Conservation (phyloP, 2,113 vertebrate genomes). For the Phoxinus phoxinus region DNA sequence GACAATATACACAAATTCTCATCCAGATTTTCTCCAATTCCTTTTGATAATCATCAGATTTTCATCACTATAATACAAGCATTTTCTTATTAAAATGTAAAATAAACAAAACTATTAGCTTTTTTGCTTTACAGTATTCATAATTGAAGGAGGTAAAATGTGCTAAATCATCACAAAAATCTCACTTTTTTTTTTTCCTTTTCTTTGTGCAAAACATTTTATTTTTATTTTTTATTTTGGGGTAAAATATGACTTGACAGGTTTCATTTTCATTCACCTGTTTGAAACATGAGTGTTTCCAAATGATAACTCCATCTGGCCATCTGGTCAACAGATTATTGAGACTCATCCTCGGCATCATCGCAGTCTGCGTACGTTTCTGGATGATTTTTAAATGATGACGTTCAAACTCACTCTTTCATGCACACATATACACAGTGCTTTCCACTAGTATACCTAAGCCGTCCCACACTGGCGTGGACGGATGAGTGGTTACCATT, state of each 20-base stretch:
- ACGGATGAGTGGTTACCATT: slow-evolving; percentile 20
- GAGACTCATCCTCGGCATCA: not conserved
- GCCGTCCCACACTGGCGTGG: not conserved
- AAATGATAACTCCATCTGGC: too few relatives aligned
- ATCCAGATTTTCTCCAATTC: not conserved
- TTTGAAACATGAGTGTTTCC: not conserved
- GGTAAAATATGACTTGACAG: not conserved
- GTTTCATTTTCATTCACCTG: not conserved
- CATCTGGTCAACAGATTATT: slow-evolving; percentile 30
- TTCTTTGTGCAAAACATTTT: not conserved
- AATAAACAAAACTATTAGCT: not conserved
- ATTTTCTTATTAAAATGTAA: not conserved
- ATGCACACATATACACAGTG: not conserved
- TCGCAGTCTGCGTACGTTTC: not conserved
- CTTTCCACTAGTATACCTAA: not conserved
- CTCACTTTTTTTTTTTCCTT: not conserved
- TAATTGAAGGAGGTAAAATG: not conserved
- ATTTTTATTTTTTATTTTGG: not conserved
- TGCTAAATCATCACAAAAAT: not conserved
- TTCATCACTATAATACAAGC: not conserved
- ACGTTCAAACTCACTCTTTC: not conserved
- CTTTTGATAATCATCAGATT: not conserved
- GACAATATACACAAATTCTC: not conserved
- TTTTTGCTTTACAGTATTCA: not conserved
- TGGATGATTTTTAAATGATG: not conserved